Base-by-base conservation (phyloP, 2,797 vertebrate species). In the Sitta carolinensis region DNA sequence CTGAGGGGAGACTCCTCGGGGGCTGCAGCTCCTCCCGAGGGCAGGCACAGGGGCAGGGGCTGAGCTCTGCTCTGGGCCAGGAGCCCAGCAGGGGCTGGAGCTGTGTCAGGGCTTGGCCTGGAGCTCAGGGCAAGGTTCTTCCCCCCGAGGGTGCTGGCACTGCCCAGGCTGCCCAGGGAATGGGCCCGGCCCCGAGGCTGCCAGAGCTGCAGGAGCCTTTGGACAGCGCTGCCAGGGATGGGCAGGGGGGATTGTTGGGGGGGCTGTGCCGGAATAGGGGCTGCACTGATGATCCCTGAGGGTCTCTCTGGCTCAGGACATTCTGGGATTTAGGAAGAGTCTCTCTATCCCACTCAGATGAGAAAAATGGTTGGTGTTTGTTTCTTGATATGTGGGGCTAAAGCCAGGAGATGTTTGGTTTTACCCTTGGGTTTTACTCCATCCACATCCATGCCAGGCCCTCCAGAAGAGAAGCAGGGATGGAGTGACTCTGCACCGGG, bases 281-380 rank as follows among this genome's bases (percentile, higher is more conserved):
- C 1, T 40, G 52, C 0, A 0, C 5, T 30, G 2, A 34, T 10
- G 7, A 4, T 48, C 40, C 45, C 1, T 68, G 30, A 0, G 27
- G 5, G 9, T 36, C 19, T 13, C 21, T 13, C 54, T 8, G 3
- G 0, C 16, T 42, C 32, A n/a, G 63, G 5, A 22, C 25, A 18
- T 45, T 63, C 57, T 16, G 1, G 10, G 10, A 30, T 57, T 69
- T 40, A 1, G 69, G 43, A 68, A 76, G 67, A 82, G 42, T 43
- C 51, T 54, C 40, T 85, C 38, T n/a, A 2, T 40, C 54, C 22
- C 7, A 3, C 43, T 84, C 40, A 54, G 7, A 21, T 51, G 32
- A 30, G 61, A 20, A 38, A 51, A 43, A 19, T 10, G 22, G 6
- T 62, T 7, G 0, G 1, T 50, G 29, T 55, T 69, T 52, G 43